A percentile compares a stretch with the other conserved stretches of the same genome.
Evolutionary conservation across 2,888 invertebrate genomes (phyloP).

Genomic region (Leptothorax acervorum): DNA sequence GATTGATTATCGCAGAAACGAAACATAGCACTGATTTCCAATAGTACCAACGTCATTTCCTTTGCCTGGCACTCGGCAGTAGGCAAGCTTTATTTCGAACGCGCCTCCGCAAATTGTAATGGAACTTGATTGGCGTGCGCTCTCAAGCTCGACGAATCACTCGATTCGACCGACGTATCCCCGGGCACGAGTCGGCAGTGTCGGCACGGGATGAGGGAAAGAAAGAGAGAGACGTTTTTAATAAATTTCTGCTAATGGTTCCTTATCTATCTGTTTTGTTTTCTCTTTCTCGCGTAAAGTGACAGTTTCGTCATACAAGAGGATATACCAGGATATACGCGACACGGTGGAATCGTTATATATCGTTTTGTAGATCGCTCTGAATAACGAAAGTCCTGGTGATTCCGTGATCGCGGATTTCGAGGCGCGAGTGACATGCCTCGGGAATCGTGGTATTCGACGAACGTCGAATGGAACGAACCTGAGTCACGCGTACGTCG

Average conservation of each 20-base stretch:
- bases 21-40: no score
- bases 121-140: neutral
- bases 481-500: neutral
- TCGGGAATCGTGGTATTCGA: neutral
- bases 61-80: no score
- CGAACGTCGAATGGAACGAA: neutral
- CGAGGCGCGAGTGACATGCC: neutral
- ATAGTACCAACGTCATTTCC: no score
- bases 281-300: neutral
- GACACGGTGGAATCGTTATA: neutral
- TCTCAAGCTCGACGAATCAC: neutral
- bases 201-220: neutral
- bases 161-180: no score
- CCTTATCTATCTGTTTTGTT: neutral
- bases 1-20: no score
- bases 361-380: neutral
- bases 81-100: no score
- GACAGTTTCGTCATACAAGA: conserved; percentile 14
- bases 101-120: neutral
- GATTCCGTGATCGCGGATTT: neutral
- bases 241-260: neutral
- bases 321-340: neutral
- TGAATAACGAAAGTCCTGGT: neutral
- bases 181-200: no score
- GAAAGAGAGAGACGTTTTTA: neutral